These are phyloP conservation scores for Chionodraco myersi DNA, from an alignment of 2,113 vertebrate species.

Conservation along the genomic window DNA sequence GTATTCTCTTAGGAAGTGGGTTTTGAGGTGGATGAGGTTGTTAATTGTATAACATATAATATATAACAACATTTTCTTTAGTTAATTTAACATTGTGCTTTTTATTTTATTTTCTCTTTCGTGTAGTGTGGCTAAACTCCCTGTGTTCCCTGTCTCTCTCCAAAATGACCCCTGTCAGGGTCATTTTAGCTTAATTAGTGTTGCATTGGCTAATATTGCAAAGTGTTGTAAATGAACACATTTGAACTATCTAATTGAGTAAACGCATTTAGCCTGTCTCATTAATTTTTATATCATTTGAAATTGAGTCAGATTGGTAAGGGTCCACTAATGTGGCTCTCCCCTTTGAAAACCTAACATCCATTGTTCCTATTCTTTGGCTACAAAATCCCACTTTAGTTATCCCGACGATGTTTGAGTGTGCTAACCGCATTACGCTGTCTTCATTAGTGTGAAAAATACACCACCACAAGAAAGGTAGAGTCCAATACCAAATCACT, in stretches of 20 bases:
- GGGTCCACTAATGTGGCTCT: neutral
- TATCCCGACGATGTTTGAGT: neutral
- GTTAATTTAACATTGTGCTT: neutral
- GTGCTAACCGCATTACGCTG: neutral
- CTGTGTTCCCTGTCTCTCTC: too few relatives aligned
- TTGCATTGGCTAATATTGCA: neutral
- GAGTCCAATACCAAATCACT: neutral
- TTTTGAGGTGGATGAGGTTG: constrained; percentile 4
- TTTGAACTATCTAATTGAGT: neutral
- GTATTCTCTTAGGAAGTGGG: constrained; percentile 1
- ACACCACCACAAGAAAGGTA: neutral
- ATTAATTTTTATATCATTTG: neutral
- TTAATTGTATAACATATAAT: constrained; percentile 3
- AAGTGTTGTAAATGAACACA: neutral
- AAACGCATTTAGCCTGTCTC: neutral
- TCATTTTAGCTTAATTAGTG: neutral
- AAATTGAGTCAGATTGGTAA: neutral
- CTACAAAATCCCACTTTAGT: neutral
- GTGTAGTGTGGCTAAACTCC: too few relatives aligned
- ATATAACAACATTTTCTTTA: neutral
- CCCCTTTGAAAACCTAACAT: constrained; percentile 1
- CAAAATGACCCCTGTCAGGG: too few relatives aligned
- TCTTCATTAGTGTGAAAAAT: neutral
- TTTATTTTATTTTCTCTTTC: too few relatives aligned
- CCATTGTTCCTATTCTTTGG: neutral